Evolutionary conservation across 2,888 invertebrate genomes (phyloP).

Genomic region (Beris chalybata): DNA sequence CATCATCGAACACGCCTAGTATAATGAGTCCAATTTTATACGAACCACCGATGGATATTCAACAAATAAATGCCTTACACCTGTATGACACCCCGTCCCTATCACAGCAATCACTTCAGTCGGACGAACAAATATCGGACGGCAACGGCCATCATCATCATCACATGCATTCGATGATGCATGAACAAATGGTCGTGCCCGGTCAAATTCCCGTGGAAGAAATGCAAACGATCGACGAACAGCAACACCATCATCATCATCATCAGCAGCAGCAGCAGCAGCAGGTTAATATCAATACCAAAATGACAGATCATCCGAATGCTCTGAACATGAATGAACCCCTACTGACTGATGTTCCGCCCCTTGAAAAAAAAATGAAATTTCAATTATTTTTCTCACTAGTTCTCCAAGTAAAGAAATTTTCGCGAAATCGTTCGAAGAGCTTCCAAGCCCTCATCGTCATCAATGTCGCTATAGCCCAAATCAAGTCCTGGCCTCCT

Average conservation of each 20-base stretch:
- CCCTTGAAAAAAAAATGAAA: no score
- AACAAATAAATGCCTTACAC: conserved; percentile 53
- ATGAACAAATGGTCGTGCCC: conserved; percentile 19
- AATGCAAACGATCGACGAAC: conserved; percentile 21
- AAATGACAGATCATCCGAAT: background rate
- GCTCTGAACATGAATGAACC: background rate
- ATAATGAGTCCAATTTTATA: conserved; percentile 50
- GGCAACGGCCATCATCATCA: conserved; percentile 16
- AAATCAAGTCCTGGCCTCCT: no score
- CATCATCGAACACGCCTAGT: conserved; percentile 52
- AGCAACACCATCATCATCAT: conserved; percentile 19
- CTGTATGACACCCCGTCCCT: conserved; percentile 48
- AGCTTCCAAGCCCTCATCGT: no score
- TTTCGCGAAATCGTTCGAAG: no score
- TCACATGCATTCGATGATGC: conserved; percentile 22
- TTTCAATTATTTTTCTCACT: no score
- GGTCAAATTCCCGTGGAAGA: conserved; percentile 23
- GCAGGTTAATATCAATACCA: conserved; percentile 16
- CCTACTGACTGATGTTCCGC: background rate
- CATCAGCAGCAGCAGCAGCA: conserved; percentile 10
- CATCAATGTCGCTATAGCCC: no score
- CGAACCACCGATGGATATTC: conserved; percentile 46
- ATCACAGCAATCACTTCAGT: conserved; percentile 26
- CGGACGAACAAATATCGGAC: conserved; percentile 29
- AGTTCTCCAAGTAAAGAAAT: no score